phyloP scores from a whole-genome alignment of 2,797 vertebrate genomes.

The Xiphorhynchus erythropygius region DNA sequence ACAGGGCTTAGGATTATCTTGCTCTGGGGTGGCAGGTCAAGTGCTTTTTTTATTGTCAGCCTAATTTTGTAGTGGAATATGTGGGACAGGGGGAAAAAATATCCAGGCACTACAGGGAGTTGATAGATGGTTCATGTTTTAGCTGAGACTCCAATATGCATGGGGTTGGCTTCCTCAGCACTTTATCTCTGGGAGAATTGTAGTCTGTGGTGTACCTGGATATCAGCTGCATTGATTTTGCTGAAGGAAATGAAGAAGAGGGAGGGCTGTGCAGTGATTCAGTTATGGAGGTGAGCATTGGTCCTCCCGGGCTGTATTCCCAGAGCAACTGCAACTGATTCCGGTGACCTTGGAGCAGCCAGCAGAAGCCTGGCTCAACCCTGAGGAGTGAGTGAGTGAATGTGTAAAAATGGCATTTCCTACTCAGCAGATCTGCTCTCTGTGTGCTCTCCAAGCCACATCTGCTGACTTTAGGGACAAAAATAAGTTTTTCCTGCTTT shows the following conservation, averaged over 20 bases:
- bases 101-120: background rate
- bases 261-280: background rate
- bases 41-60: background rate
- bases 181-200: conserved; percentile 18
- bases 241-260: background rate
- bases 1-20: background rate
- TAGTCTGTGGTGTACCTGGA: background rate
- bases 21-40: background rate
- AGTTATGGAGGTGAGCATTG: background rate
- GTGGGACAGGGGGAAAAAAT: background rate
- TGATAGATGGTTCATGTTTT: conserved; percentile 61
- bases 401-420: conserved; percentile 49
- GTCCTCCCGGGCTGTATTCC: background rate
- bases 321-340: background rate
- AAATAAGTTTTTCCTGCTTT: conserved; percentile 28
- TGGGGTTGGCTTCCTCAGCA: background rate
- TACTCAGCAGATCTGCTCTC: conserved; percentile 57
- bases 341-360: conserved; percentile 41
- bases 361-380: background rate
- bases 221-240: background rate
- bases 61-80: conserved; percentile 29
- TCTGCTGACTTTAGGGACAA: conserved; percentile 55
- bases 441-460: conserved; percentile 29
- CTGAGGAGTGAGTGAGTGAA: background rate
- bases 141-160: background rate